A percentile compares a stretch with the other conserved stretches of the same genome.
Conservation (phyloP, 2,113 vertebrate species). For the Salvelinus namaycush region DNA sequence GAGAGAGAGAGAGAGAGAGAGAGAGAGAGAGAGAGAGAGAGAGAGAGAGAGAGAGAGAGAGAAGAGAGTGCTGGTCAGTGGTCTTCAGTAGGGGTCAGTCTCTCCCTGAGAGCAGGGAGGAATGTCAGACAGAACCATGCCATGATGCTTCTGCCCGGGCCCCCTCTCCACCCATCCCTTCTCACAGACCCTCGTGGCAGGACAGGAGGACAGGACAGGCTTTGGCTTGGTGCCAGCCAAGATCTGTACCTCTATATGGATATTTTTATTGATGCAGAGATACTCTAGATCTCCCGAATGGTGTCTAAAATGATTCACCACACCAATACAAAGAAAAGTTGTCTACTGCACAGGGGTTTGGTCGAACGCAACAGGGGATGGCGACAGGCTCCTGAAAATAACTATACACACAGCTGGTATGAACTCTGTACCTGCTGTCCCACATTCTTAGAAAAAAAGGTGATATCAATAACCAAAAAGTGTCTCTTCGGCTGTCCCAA, state of each 20-base stretch:
- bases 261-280: too few relatives aligned
- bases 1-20: neutral
- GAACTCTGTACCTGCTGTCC: neutral
- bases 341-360: too few relatives aligned
- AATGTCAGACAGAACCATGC: conserved; percentile 4
- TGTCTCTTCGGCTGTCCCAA: too few relatives aligned
- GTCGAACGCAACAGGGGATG: conserved; percentile 3
- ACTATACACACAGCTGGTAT: conserved; percentile 5
- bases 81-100: conserved; percentile 16
- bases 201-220: neutral
- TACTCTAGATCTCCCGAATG: too few relatives aligned
- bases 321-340: neutral
- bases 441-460: too few relatives aligned
- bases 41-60: neutral
- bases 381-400: conserved; percentile 15
- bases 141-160: too few relatives aligned
- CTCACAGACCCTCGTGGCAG: neutral
- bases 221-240: neutral
- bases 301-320: too few relatives aligned
- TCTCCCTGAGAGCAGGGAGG: neutral
- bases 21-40: neutral
- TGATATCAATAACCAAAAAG: too few relatives aligned
- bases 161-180: neutral
- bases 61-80: neutral
- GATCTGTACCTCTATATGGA: neutral